Evolutionary conservation across 1,140 invertebrate species (phyloP).

Genomic region (Centruroides vittatus): DNA sequence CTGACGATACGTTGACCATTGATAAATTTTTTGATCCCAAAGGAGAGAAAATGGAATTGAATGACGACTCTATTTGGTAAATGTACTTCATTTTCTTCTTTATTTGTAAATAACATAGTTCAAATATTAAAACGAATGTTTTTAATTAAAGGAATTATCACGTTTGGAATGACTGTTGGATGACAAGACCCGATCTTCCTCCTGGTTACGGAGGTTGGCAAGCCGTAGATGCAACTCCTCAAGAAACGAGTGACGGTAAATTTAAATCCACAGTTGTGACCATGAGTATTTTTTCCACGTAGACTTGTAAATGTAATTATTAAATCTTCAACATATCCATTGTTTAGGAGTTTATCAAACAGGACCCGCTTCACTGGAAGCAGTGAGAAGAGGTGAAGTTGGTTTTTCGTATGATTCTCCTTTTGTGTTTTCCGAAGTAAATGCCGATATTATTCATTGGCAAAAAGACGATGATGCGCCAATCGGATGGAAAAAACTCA

Average conservation of each 20-base stretch:
- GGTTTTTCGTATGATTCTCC: slow-evolving; percentile 54
- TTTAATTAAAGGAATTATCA: slow-evolving; percentile 57
- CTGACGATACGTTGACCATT: slow-evolving; percentile 69
- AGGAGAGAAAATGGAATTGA: slow-evolving; percentile 33
- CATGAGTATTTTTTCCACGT: no score
- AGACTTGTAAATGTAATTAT: neutral
- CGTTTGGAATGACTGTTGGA: slow-evolving; percentile 94
- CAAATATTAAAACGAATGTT: neutral
- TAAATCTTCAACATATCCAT: neutral
- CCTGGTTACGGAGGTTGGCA: slow-evolving; percentile 67
- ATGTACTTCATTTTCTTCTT: neutral
- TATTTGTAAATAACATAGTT: neutral
- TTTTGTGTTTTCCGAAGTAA: slow-evolving; percentile 61
- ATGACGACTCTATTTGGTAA: slow-evolving; percentile 25
- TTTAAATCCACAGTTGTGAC: slow-evolving; percentile 13
- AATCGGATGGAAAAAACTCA: slow-evolving; percentile 19
- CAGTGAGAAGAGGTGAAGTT: slow-evolving; percentile 48
- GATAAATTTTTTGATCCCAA: slow-evolving; percentile 72
- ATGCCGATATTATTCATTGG: slow-evolving; percentile 52
- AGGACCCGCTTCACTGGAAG: slow-evolving; percentile 46
- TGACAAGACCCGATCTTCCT: slow-evolving; percentile 66
- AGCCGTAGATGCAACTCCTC: slow-evolving; percentile 81
- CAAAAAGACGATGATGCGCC: slow-evolving; percentile 14
- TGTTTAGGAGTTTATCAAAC: slow-evolving; percentile 29
- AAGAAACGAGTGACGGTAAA: slow-evolving; percentile 51